A percentile compares a stretch with the other conserved stretches of the same genome.
Evolutionary conservation across 2,888 invertebrate genomes (phyloP).

Genomic region (Drosophila tanythrix): DNA sequence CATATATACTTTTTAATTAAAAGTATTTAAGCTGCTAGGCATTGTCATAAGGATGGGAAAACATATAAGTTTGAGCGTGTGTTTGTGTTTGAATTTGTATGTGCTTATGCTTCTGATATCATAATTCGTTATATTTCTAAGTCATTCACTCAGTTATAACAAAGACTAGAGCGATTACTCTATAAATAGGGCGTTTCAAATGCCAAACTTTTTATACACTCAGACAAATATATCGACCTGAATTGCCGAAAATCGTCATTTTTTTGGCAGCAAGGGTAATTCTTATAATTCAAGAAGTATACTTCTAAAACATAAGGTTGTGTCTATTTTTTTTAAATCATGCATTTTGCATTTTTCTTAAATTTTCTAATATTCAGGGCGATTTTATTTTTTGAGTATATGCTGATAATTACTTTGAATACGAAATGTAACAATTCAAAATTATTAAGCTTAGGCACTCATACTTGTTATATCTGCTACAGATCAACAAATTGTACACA

Average conservation of each 20-base stretch:
- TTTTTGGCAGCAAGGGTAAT: neutral
- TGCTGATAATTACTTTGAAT: neutral
- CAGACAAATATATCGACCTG: neutral
- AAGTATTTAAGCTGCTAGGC: conserved; percentile 34
- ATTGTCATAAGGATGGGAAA: neutral
- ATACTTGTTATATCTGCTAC: neutral
- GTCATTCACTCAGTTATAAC: neutral
- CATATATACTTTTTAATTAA: conserved; percentile 45
- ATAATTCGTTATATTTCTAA: neutral
- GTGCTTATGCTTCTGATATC: neutral
- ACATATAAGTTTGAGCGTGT: neutral
- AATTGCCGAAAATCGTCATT: neutral
- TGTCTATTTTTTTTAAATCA: neutral
- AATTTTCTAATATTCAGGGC: neutral
- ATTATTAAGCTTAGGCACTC: neutral
- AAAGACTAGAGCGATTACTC: neutral
- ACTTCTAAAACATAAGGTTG: neutral
- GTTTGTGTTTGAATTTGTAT: neutral
- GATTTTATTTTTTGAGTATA: neutral
- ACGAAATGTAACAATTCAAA: neutral
- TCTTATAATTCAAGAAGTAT: neutral
- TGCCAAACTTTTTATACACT: neutral
- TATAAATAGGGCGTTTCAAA: neutral
- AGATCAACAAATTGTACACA: neutral
- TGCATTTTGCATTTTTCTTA: neutral